Conservation (phyloP, 1,140 invertebrate species). For the Metaphire vulgaris region DNA sequence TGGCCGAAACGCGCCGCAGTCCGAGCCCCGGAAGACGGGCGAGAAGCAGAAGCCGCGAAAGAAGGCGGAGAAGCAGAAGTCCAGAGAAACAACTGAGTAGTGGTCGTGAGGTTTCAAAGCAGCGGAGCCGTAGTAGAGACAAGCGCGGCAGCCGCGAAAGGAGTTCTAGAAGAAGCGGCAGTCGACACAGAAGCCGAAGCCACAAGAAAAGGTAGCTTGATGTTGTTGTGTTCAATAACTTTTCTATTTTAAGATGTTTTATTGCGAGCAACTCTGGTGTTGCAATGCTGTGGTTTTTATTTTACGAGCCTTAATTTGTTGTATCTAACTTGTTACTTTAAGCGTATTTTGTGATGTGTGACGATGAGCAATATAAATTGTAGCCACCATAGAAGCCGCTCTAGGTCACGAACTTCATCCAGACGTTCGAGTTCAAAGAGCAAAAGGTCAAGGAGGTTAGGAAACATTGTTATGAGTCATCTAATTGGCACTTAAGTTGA, state of each 20-base stretch:
- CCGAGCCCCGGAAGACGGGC: constrained; percentile 12
- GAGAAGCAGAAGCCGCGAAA: constrained; percentile 12
- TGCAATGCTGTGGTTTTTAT: no score
- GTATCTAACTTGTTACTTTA: no score
- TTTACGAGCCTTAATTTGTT: no score
- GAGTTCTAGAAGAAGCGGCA: constrained; percentile 33
- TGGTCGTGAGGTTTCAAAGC: neutral
- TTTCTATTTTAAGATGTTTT: no score
- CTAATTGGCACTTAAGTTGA: constrained; percentile 29
- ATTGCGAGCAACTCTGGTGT: no score
- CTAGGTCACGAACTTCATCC: constrained; percentile 27
- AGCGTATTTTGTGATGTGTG: no score
- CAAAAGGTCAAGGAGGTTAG: constrained; percentile 28
- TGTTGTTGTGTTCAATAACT: constrained; percentile 21
- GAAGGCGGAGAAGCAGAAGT: constrained; percentile 26
- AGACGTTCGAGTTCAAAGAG: constrained; percentile 31
- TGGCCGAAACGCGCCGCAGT: neutral
- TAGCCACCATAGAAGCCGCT: constrained; percentile 1
- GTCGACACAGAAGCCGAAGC: constrained; percentile 32
- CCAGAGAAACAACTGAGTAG: neutral
- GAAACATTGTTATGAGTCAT: constrained; percentile 22
- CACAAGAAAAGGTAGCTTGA: constrained; percentile 27
- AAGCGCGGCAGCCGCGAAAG: constrained; percentile 7
- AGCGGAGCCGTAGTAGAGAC: constrained; percentile 19
- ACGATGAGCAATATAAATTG: constrained; percentile 14